phyloP scores from a whole-genome alignment of 2,888 invertebrate genomes.

The Osmoderma eremita region DNA sequence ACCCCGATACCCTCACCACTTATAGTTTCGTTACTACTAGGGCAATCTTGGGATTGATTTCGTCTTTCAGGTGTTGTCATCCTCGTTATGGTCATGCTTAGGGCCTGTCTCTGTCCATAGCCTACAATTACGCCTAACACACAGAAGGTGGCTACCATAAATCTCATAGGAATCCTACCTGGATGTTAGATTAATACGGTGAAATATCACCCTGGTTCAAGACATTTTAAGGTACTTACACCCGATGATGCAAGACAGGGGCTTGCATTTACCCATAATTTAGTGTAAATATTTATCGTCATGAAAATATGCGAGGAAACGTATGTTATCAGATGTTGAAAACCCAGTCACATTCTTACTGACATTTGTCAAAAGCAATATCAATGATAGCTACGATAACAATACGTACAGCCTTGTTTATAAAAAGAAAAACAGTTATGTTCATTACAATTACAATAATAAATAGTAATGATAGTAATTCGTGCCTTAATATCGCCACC shows the following conservation, averaged over 20 bases:
- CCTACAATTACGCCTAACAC: constrained; percentile 9
- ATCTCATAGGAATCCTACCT: constrained; percentile 14
- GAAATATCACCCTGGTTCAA: neutral
- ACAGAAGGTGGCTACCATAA: constrained; percentile 7
- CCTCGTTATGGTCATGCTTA: constrained; percentile 9
- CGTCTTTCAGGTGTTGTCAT: neutral
- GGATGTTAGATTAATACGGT: neutral
- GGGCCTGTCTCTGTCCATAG: constrained; percentile 12
- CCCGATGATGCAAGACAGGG: constrained; percentile 8
- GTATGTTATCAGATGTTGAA: too few species aligned
- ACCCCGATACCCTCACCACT: neutral
- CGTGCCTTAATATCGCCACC: too few species aligned
- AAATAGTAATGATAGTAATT: too few species aligned
- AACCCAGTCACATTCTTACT: too few species aligned
- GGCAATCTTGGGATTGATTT: neutral
- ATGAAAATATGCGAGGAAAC: neutral
- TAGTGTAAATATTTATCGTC: neutral
- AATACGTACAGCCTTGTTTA: neutral
- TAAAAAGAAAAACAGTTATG: constrained; percentile 2
- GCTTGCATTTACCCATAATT: neutral
- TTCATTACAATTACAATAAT: too few species aligned
- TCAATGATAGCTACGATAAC: neutral
- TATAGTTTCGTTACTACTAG: neutral
- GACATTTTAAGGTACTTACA: constrained; percentile 5
- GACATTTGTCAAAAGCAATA: too few species aligned